Evolutionary conservation across 2,113 vertebrate genomes (phyloP).

Genomic region (Clarias magur): DNA sequence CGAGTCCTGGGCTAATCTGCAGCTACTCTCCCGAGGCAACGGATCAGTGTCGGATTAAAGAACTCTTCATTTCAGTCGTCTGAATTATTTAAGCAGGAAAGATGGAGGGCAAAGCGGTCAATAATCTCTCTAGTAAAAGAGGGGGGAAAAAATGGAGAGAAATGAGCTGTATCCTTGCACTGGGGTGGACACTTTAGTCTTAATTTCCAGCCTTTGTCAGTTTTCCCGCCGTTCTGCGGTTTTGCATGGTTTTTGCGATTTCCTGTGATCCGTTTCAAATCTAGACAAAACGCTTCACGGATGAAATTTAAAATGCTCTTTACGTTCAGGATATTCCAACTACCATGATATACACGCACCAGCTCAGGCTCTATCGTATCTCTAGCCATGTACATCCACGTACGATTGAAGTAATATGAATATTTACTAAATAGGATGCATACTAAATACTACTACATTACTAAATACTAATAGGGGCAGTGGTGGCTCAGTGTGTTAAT

Average conservation of each 20-base stretch:
- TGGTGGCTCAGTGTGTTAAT: too few relatives aligned
- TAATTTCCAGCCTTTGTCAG: background rate
- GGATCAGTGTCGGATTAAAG: background rate
- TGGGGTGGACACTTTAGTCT: background rate
- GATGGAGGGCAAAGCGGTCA: background rate
- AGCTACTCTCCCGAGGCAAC: background rate
- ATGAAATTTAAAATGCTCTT: background rate
- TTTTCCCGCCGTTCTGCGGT: background rate
- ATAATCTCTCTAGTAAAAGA: background rate
- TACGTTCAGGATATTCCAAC: background rate
- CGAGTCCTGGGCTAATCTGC: background rate
- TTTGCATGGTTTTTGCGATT: background rate
- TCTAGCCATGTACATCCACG: background rate
- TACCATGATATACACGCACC: background rate
- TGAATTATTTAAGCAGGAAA: conserved; percentile 19
- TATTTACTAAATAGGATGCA: too few relatives aligned
- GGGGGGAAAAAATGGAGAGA: background rate
- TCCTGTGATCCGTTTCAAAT: background rate
- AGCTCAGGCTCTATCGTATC: background rate
- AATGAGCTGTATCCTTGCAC: background rate
- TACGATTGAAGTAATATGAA: background rate
- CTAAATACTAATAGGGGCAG: too few relatives aligned
- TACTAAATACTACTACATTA: too few relatives aligned
- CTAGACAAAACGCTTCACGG: background rate
- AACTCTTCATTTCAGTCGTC: conserved; percentile 19